phyloP scores from a whole-genome alignment of 2,888 invertebrate genomes.

The Aphodius sticticus region DNA sequence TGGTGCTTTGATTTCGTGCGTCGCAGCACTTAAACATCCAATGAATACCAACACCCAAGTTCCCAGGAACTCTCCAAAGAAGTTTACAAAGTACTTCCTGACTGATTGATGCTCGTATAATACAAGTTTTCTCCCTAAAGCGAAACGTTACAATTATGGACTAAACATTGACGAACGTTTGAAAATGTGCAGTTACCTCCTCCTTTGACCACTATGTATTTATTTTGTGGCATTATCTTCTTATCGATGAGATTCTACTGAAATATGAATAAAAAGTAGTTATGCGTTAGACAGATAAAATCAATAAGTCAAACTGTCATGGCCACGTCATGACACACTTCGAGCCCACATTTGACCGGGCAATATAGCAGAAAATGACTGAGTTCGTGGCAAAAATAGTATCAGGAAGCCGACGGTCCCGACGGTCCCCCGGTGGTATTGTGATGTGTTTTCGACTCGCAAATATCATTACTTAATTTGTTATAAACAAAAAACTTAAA shows the following conservation, averaged over 20 bases:
- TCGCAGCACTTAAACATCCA: conserved; percentile 77
- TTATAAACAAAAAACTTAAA: too few relatives aligned
- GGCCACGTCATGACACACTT: neutral
- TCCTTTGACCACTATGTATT: neutral
- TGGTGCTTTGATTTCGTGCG: conserved; percentile 47
- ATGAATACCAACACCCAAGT: conserved; percentile 73
- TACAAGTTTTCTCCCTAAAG: neutral
- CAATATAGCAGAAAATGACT: too few relatives aligned
- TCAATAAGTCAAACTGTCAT: neutral
- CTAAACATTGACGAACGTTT: neutral
- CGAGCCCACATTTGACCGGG: too few relatives aligned
- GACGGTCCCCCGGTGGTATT: too few relatives aligned
- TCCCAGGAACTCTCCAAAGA: conserved; percentile 69
- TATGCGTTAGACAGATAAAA: neutral
- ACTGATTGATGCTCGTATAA: neutral
- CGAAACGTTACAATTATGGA: neutral
- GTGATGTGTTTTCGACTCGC: too few relatives aligned
- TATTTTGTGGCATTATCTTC: neutral
- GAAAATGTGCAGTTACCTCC: neutral
- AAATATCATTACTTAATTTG: too few relatives aligned
- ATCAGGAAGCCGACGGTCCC: too few relatives aligned
- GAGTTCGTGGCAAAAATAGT: too few relatives aligned
- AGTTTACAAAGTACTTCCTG: neutral
- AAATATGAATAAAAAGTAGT: neutral
- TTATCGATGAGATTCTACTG: neutral